Conservation (phyloP, 2,888 invertebrate genomes). For the Microplitis deprimator region DNA sequence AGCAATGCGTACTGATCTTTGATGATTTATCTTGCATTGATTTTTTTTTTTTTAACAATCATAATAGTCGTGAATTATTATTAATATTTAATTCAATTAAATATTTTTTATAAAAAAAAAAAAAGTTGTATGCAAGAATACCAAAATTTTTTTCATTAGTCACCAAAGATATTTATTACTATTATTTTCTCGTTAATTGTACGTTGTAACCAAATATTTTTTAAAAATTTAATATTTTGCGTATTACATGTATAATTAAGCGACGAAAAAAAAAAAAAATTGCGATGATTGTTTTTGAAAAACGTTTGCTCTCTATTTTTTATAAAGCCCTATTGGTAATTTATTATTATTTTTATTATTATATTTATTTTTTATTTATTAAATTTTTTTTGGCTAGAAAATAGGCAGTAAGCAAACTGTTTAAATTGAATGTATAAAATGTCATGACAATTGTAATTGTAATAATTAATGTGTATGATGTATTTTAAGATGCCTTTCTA, state of each 20-base stretch:
- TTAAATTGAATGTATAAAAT: slow-evolving; percentile 45
- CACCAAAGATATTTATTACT: slow-evolving; percentile 63
- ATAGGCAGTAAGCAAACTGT: slow-evolving; percentile 61
- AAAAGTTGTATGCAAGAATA: slow-evolving; percentile 59
- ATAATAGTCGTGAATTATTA: background rate
- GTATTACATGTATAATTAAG: slow-evolving; percentile 56
- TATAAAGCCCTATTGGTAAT: slow-evolving; percentile 58
- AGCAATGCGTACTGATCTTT: slow-evolving; percentile 55
- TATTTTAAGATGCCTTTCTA: slow-evolving; percentile 56
- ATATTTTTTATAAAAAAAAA: slow-evolving; percentile 21
- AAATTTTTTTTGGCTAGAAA: slow-evolving; percentile 56
- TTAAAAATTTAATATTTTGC: slow-evolving; percentile 59
- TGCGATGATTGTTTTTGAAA: slow-evolving; percentile 38
- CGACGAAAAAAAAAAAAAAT: slow-evolving; percentile 33
- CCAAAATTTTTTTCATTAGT: slow-evolving; percentile 60
- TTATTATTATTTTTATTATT: slow-evolving; percentile 42
- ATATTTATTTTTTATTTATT: slow-evolving; percentile 34
- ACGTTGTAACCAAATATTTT: slow-evolving; percentile 64
- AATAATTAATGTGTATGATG: slow-evolving; percentile 53
- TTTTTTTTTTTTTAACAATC: slow-evolving; percentile 35
- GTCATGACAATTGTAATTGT: slow-evolving; percentile 42
- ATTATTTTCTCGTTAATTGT: slow-evolving; percentile 54
- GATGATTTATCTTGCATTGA: slow-evolving; percentile 64
- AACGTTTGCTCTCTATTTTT: slow-evolving; percentile 64
- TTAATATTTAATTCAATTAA: slow-evolving; percentile 29